phyloP scores from a whole-genome alignment of 2,888 invertebrate species.

The Eulithis prunata region DNA sequence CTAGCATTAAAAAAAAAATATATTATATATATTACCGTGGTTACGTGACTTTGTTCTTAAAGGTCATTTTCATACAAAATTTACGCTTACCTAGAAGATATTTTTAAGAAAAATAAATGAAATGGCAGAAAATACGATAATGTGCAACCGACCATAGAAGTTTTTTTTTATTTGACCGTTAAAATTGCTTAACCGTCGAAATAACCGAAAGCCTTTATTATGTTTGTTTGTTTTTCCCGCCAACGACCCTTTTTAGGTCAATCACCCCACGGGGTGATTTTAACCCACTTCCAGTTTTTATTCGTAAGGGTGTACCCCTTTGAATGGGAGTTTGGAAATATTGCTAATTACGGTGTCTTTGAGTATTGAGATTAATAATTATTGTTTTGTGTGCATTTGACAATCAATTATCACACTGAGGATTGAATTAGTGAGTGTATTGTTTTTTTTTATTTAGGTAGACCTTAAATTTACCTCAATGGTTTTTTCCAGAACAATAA shows the following conservation, averaged over 20 bases:
- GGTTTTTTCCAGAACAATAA: too few species aligned
- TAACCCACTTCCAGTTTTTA: conserved; percentile 33
- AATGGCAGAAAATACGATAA: background rate
- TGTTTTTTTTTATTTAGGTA: background rate
- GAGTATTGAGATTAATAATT: conserved; percentile 9
- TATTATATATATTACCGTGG: too few species aligned
- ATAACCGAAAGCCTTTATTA: conserved; percentile 34
- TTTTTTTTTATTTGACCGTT: conserved; percentile 6
- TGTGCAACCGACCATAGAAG: too few species aligned
- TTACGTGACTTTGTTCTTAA: too few species aligned
- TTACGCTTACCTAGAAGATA: too few species aligned
- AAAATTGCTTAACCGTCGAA: conserved; percentile 19
- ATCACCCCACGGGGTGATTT: conserved; percentile 38
- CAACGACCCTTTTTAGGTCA: conserved; percentile 31
- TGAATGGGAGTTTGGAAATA: conserved; percentile 31
- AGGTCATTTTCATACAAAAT: too few species aligned
- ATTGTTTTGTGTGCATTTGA: conserved; percentile 2
- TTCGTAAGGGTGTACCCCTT: conserved; percentile 25
- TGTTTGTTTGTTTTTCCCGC: conserved; percentile 35
- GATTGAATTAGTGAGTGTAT: too few species aligned
- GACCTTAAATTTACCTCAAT: background rate
- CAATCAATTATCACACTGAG: background rate
- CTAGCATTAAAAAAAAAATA: too few species aligned
- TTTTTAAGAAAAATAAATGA: too few species aligned
- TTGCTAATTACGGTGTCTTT: conserved; percentile 33